phyloP scores from a whole-genome alignment of 2,113 vertebrate species.

The Pteruthius melanotis region DNA sequence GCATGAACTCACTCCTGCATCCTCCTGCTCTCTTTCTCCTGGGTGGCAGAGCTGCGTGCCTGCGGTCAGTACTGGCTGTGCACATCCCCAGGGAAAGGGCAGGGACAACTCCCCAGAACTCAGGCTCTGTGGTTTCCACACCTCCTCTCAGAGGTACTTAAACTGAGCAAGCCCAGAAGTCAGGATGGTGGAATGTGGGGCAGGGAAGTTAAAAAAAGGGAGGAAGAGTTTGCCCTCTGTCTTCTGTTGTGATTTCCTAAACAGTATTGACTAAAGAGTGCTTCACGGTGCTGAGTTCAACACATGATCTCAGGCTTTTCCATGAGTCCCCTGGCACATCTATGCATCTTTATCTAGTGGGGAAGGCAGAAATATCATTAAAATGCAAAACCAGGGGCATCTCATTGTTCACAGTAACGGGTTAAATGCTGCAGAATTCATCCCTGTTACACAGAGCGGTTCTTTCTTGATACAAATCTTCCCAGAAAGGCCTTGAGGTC shows the following conservation, averaged over 20 bases:
- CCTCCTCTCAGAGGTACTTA: neutral
- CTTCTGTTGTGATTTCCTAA: neutral
- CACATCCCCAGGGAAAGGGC: neutral
- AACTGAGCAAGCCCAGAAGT: neutral
- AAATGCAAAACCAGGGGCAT: neutral
- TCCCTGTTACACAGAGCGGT: neutral
- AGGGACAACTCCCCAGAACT: fast-evolving
- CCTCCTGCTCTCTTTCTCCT: neutral
- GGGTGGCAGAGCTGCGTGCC: fast-evolving
- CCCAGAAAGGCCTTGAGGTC: neutral
- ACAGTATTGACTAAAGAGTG: neutral
- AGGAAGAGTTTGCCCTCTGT: neutral
- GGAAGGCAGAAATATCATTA: neutral
- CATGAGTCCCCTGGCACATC: neutral
- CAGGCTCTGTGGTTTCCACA: neutral
- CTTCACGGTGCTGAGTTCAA: neutral
- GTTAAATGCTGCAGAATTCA: neutral
- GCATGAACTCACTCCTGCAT: neutral
- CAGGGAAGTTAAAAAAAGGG: neutral
- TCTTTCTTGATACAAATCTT: neutral
- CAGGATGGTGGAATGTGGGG: fast-evolving
- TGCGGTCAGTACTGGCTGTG: fast-evolving
- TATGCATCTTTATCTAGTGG: neutral
- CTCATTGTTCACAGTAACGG: neutral
- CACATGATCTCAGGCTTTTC: neutral